Evolutionary conservation across 2,797 vertebrate genomes (phyloP), one percentile per base, ranked within the genome.

Genomic region (Acanthurus lineatus): DNA sequence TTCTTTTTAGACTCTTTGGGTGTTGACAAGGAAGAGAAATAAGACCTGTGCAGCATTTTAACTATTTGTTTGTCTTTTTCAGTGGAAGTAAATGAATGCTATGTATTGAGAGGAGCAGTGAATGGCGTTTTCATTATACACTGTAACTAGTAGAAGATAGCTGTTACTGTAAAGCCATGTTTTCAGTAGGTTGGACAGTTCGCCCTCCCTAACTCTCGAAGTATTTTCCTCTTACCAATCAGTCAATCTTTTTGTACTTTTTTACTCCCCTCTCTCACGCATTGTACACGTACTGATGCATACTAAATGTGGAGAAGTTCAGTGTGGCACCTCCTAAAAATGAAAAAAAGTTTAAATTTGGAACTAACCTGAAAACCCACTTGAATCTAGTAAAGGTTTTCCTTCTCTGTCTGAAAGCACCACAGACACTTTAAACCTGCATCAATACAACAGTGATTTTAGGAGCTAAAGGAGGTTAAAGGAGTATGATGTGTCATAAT

Each of bases 191-290:
- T 83, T 63, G 73, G 84, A 86, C 66, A 49, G 76, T 85, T 84
- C 19, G 14, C 69, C 86, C 73, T 59, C 56, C 64, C 74, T 40
- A 6, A 8, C 70, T 69, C 59, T 72, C n/a, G 28, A 86, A 78
- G 58, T 86, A 53, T 86, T 75, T 80, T 77, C 82, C 88, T 88
- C 79, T 67, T 77, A 68, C 73, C 79, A 69, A 83, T 82, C 83
- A 78, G 81, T 90, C 86, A 61, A 42, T 75, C 81, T 91, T 94
- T 94, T 93, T 94, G 85, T 94, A 93, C 88, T 93, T 94, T 94
- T 94, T 93, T 93, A 93, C 88, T 93, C 86, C 88, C 86, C 61
- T 81, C 76, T 86, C 86, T 83, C 86, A 67, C 78, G 70, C 73
- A 73, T 78, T 70, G 69, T 78, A 79, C 86, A 76, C 69, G 40